Conservation (phyloP, 2,797 vertebrate genomes). For the Spinus pinus region DNA sequence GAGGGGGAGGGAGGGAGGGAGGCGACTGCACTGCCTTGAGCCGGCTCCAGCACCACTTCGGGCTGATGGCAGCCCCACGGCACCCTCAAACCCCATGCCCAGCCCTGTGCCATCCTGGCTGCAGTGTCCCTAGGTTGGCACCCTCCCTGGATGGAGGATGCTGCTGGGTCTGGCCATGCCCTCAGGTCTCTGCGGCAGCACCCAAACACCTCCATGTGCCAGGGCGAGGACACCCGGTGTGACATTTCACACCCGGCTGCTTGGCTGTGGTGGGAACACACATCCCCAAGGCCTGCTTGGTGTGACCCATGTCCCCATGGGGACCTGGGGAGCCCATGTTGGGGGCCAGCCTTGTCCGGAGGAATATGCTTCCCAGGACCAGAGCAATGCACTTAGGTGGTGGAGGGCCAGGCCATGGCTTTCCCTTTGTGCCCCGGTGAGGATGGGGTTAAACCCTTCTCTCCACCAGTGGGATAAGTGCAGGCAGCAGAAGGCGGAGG, state of each 20-base stretch:
- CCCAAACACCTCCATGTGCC: rapidly evolving
- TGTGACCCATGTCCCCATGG: rapidly evolving
- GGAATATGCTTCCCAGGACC: not conserved
- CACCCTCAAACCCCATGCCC: rapidly evolving
- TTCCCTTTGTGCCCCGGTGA: not conserved
- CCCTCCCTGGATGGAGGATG: not conserved
- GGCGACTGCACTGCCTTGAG: not conserved
- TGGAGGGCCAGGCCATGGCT: rapidly evolving
- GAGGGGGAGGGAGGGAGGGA: slow-evolving; percentile 34
- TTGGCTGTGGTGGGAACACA: not conserved
- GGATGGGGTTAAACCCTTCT: slow-evolving; percentile 28
- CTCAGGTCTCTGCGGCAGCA: rapidly evolving
- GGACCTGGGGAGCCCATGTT: not conserved
- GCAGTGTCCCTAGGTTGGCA: rapidly evolving
- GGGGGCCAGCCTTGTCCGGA: not conserved
- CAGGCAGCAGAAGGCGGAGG: slow-evolving; percentile 29
- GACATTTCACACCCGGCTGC: not conserved
- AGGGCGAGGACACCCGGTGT: rapidly evolving
- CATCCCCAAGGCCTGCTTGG: not conserved
- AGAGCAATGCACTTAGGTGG: rapidly evolving
- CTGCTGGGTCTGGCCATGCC: not conserved
- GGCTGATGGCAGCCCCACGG: not conserved
- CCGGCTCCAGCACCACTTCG: not conserved
- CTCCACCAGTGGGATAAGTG: not conserved
- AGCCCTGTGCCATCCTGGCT: not conserved